These are phyloP conservation scores for Aplysina aerophoba DNA, from an alignment of 37 sponge, comb jelly and placozoan genomes.

Conservation along the genomic window DNA sequence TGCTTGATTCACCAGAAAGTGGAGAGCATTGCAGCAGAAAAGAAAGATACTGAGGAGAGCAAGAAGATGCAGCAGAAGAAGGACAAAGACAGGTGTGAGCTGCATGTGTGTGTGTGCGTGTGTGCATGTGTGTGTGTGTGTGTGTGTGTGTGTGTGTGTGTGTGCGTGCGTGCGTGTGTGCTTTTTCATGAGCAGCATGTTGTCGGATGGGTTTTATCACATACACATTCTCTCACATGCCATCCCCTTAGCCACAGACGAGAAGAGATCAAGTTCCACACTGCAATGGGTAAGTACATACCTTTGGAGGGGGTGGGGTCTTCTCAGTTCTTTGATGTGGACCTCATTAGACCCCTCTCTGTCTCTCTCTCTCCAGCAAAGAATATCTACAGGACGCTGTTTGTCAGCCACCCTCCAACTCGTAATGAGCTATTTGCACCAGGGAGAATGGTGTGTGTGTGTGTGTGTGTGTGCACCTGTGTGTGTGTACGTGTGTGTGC, in stretches of 20 bases:
- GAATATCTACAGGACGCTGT: slow-evolving; percentile 77
- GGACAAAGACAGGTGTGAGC: slow-evolving; percentile 53
- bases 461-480: too few species aligned
- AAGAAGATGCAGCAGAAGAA: slow-evolving; percentile 54
- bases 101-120: too few species aligned
- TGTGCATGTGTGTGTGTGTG: too few species aligned
- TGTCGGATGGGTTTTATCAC: too few species aligned
- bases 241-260: not conserved
- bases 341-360: not conserved
- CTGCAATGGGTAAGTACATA: slow-evolving; percentile 25
- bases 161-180: too few species aligned
- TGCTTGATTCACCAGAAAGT: not conserved
- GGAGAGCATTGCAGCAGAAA: not conserved
- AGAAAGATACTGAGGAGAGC: slow-evolving; percentile 47
- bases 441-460: slow-evolving; percentile 87
- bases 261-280: slow-evolving; percentile 24
- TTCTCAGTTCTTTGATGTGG: not conserved
- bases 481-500: too few species aligned
- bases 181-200: too few species aligned
- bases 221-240: too few species aligned
- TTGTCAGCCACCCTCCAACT: slow-evolving; percentile 73
- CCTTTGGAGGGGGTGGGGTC: not conserved
- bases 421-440: slow-evolving; percentile 93
- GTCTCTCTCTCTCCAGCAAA: slow-evolving; percentile 55
- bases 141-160: too few species aligned